Base-by-base conservation (phyloP, 2,113 vertebrate genomes). In the Cephalopholis sonnerati region DNA sequence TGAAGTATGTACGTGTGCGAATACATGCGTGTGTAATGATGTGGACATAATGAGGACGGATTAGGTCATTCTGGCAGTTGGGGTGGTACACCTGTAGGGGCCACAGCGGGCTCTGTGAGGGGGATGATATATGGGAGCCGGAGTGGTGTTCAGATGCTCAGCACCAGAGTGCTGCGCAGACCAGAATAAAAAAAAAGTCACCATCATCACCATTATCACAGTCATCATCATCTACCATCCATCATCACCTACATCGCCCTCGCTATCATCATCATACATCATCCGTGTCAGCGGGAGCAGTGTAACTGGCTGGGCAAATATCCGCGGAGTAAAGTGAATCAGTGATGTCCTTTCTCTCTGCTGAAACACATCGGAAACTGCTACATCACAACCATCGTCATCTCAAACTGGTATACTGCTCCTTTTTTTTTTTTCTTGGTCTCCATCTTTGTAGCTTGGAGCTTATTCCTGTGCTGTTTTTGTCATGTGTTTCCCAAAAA, bases 11-110 rank as follows among this genome's bases (percentile, higher is more conserved):
- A 57, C 9, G 73, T 81, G 74, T 80, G 75, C 44, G 6, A 65
- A 57, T 29, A 57, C 57, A 80, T 57, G 87, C 22, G 25, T 85
- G 89, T 86, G 84, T 81, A 82, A 81, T 83, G 77, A 88, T 77
- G 83, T 84, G 82, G 89, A 91, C 90, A 79, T 87, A 91, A 92
- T 87, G 86, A 85, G 92, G 89, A 92, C 92, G 44, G 89, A 91
- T 87, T 88, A 89, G 92, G 92, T 90, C 85, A 91, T 15, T 81
- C 53, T 53, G 73, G 83, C 36, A 63, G 72, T 66, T 76, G 82
- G 25, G 83, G 82, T 27, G 79, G 75, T 65, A 32, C 91, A 94
- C 90, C 93, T 92, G 92, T 91, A 84, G 74, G 83, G 87, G 85
- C 65, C 59, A 39, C 39, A 46, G 74, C 12, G 17, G 61, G 65